Percentiles rank a stretch among this genome's conserved stretches.
Conservation (phyloP, 2,888 invertebrate species). For the Hypercompe scribonia region DNA sequence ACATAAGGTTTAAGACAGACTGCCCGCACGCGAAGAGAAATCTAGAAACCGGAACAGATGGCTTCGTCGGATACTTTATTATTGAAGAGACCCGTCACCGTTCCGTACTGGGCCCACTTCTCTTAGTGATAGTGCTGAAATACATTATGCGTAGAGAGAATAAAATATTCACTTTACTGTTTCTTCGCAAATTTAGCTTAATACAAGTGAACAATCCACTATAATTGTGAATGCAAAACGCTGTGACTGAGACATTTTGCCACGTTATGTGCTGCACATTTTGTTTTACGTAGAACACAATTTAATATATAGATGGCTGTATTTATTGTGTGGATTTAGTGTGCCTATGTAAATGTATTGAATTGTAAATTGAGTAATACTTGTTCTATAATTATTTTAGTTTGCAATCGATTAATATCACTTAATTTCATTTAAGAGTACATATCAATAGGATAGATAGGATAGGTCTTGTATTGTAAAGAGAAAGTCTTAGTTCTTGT, state of each 20-base stretch:
- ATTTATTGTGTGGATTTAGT: too few species aligned
- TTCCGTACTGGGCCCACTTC: conserved; percentile 20
- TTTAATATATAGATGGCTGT: too few species aligned
- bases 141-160: neutral
- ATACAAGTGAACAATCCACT: neutral
- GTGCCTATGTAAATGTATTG: neutral
- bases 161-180: neutral
- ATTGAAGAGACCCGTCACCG: conserved; percentile 31
- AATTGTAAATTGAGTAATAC: neutral
- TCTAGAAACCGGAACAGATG: conserved; percentile 47
- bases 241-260: neutral
- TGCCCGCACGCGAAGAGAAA: conserved; percentile 32
- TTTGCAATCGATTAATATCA: neutral
- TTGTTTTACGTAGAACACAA: neutral
- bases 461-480: neutral
- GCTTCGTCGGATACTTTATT: conserved; percentile 40
- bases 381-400: neutral
- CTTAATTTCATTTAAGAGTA: neutral
- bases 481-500: neutral
- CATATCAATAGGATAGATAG: neutral
- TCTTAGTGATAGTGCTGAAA: conserved; percentile 11
- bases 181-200: neutral
- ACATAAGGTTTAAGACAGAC: conserved; percentile 31
- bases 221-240: neutral
- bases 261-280: neutral